These are phyloP conservation scores for Seladonia tumulorum DNA, from an alignment of 2,888 invertebrate species.

Conservation along the genomic window DNA sequence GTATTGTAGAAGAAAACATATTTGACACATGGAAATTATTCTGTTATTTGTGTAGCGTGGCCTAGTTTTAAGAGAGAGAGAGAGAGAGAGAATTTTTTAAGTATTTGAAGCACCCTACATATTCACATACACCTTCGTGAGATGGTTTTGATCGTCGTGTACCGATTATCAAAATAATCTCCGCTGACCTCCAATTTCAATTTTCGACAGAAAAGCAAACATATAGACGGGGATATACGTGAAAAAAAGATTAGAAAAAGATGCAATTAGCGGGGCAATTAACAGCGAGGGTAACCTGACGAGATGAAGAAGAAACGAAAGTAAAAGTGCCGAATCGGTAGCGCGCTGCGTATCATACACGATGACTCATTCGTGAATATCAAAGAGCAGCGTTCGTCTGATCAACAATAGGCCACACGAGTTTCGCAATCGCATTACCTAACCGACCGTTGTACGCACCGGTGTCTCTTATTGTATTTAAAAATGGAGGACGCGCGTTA, in stretches of 20 bases:
- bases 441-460: conserved; percentile 41
- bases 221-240: not conserved
- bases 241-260: not conserved
- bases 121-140: not conserved
- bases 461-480: conserved; percentile 50
- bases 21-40: conserved; percentile 35
- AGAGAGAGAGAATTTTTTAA: not conserved
- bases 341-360: not conserved
- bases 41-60: not conserved
- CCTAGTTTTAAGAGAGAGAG: conserved; percentile 7
- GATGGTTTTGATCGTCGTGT: not conserved
- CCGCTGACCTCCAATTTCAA: not conserved
- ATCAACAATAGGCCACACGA: conserved; percentile 21
- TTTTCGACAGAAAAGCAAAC: not conserved
- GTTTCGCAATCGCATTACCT: conserved; percentile 43
- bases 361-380: conserved; percentile 43
- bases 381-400: conserved; percentile 33
- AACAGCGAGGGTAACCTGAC: not conserved
- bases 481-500: conserved; percentile 46
- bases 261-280: not conserved
- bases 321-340: not conserved
- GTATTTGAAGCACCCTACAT: not conserved
- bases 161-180: too few species aligned
- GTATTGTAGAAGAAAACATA: conserved; percentile 29
- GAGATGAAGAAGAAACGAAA: conserved; percentile 3